Conservation (phyloP, 2,797 vertebrate species). For the Coracias cyanogaster region DNA sequence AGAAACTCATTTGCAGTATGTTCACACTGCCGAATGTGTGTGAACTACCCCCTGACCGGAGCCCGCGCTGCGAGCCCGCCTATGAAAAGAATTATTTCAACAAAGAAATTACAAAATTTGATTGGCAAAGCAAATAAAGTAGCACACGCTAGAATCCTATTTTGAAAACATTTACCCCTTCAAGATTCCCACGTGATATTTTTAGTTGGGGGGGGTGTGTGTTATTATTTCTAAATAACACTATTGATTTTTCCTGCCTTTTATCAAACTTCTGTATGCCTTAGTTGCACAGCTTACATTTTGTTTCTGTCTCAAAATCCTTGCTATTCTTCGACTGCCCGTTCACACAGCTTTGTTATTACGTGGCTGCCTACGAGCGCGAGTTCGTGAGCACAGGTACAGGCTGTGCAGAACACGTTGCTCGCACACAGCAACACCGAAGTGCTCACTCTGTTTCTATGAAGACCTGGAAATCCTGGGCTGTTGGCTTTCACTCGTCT, state of each 20-base stretch:
- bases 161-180: conserved; percentile 1
- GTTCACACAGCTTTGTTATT: neutral
- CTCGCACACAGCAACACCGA: neutral
- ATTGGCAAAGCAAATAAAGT: neutral
- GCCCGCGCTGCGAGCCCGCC: neutral
- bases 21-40: conserved; percentile 12
- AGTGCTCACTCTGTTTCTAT: neutral
- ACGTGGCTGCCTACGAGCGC: neutral
- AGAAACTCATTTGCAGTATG: conserved; percentile 26
- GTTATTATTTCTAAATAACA: conserved; percentile 3
- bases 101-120: conserved; percentile 14
- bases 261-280: neutral
- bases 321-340: neutral
- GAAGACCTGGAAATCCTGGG: neutral
- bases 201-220: neutral
- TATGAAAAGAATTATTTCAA: neutral
- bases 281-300: neutral
- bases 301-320: neutral
- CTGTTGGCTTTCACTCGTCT: neutral
- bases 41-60: neutral
- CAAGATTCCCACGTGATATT: neutral
- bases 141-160: neutral
- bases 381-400: neutral
- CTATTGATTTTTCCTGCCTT: neutral
- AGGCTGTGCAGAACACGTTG: neutral